Conservation (phyloP, 2,797 vertebrate species). For the Phoeniculus purpureus region DNA sequence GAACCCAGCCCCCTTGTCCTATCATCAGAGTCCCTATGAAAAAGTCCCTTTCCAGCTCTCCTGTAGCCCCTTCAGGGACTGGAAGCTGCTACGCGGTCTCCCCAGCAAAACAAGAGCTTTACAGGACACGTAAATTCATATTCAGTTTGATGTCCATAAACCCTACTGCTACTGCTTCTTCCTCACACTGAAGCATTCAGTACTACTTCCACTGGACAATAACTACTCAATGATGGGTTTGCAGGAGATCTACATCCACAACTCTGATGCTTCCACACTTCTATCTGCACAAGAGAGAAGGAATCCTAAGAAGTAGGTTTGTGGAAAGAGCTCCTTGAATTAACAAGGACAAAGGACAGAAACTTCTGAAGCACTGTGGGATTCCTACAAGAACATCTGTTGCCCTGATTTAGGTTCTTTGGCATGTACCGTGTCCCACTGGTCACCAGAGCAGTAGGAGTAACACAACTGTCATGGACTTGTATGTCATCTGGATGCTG, state of each 20-base stretch:
- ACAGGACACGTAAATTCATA: neutral
- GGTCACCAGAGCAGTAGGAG: accelerated
- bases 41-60: too few species aligned
- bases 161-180: too few species aligned
- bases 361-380: neutral
- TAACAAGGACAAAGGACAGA: neutral
- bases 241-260: neutral
- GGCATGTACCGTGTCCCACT: neutral
- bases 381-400: accelerated
- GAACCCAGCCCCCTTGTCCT: too few species aligned
- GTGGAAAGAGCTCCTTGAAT: neutral
- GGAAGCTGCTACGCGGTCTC: too few species aligned
- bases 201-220: neutral
- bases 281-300: neutral
- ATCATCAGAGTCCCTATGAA: too few species aligned
- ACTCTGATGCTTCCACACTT: neutral
- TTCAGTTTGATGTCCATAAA: neutral
- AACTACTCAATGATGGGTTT: neutral
- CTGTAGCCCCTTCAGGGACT: too few species aligned
- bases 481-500: neutral
- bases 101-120: neutral
- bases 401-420: neutral
- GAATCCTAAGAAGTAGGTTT: neutral
- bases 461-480: accelerated
- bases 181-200: neutral